Base-by-base conservation (phyloP, 2,113 vertebrate species). In the Chaetops frenatus region DNA sequence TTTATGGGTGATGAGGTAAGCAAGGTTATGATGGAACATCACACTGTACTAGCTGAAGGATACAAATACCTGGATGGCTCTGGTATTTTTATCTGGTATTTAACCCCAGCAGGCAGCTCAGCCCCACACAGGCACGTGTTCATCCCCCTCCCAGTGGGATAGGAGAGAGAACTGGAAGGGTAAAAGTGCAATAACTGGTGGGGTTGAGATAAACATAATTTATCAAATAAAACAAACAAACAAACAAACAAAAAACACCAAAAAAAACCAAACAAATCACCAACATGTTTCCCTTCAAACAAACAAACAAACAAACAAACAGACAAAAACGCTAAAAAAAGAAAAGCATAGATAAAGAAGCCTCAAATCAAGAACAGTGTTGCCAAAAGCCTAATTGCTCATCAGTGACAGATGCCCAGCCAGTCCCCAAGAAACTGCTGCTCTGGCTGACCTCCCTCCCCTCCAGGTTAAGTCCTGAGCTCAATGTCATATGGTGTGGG, bases 261-360 rank as follows among this genome's bases (percentile, higher is more conserved):
- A 42, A 25, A 45, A 2, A 31, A 21, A 7, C 3, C 1, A 11
- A 38, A 38, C 12, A 71, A 80, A 36, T 8, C 10, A 22, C 9
- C 12, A 38, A 5, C 15, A 36, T 27, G 28, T 1, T 19, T 1
- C 14, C 7, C 9, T 13, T 60, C 35, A 60, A 19, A 24, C 22
- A 45, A 33, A 21, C 0, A 31, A 35, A 19, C 9, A 4, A 15
- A 27, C 7, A 21, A 23, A 3, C 36, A 8, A 12, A 23, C 2
- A 14, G n/a, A 33, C 12, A 27, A 10, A 22, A 23, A 3, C n/a
- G 4, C 12, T 25, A 18, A 27, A 27, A 1, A 44, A 38, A 33
- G 7, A 7, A 31, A 74, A 40, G 24, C 3, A 57, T 51, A 81
- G 31, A 50, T 40, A 15, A 40, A 72, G 58, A 66, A 50, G 2